Base-by-base conservation (phyloP, 2,797 vertebrate species). In the Lemur catta region DNA sequence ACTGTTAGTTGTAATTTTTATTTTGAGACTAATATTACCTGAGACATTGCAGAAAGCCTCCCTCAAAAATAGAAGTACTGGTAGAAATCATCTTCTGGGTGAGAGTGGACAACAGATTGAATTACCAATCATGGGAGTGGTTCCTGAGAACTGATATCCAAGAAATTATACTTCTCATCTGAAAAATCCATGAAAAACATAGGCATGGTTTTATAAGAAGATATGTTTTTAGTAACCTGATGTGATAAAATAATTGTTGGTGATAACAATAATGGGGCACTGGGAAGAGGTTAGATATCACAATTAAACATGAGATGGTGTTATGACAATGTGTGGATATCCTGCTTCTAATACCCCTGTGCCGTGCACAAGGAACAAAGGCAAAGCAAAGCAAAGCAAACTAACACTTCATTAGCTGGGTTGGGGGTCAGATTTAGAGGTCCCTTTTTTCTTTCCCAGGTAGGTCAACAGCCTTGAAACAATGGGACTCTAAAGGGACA, bases 51-150 rank as follows among this genome's bases (percentile, higher is more conserved):
- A 76, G 61, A 91, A 95, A 80, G 57, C 33, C 30, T 86, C 46
- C 17, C 33, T 76, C 24, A 48, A 84, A 96, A 94, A 91, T 43
- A 12, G 3, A 94, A 94, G 12, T 78, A 33, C 33, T 75, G 30
- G 85, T 79, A n/a, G 92, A 41, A 84, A 86, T 80, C 55, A 71
- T 15, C 28, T 74, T 94, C 15, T 94, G 55, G 92, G 15, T 72
- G 61, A 57, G 50, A 84, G 22, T 86, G 61, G 35, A 74, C 22
- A 48, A 18, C 46, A 94, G 48, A 81, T 59, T 86, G 41, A 89
- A 89, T 91, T 76, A 35, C 14, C 63, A 41, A 20, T 1, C 14
- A 41, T 74, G 15, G 12, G 15, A 20, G 24, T 89, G 8, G 6
- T 41, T 75, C 43, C 79, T 75, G 38, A 82, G n/a, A 79, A 41